Base-by-base conservation (phyloP, 2,797 vertebrate species). In the Peromyscus attwateri region DNA sequence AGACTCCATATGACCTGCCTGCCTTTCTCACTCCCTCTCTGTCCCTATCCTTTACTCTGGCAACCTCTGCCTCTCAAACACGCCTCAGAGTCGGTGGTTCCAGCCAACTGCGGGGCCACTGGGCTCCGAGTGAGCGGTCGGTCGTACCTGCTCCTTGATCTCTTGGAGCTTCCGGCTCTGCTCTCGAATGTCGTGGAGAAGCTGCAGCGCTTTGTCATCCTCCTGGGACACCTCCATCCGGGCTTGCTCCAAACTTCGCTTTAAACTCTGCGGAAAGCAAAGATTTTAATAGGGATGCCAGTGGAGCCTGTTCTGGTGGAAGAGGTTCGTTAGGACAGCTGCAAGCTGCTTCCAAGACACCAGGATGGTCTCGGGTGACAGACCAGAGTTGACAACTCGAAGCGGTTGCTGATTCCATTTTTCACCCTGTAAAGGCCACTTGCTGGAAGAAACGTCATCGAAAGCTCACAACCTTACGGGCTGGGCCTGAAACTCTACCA, bases 101-200 rank as follows among this genome's bases (percentile, higher is more conserved):
- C 12, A 57, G 89, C 0, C 34, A 40, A 96, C 93, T 11, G 27
- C 81, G 46, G 17, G 93, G 68, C 93, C 16, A 17, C 92, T 60
- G 83, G 93, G 82, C 89, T 98, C 87, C 46, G 0, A 68, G 97
- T 57, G 43, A 96, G 96, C 77, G 89, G 94, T 70, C 98, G 88
- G 94, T 70, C 98, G 94, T 98, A 99, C 99, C 99, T 99, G 99
- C 98, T 99, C 99, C 98, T 99, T 99, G 98, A 99, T 99, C 98
- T 99, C 99, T 95, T 99, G 99, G 95, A 99, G 99, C 98, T 99
- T 99, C 99, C 99, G 99, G 98, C 99, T 99, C 98, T 99, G 99
- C 98, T 99, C 99, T 97, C 99, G 98, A 98, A 99, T 99, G 98
- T 99, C 99, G 83, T 99, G 99, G 95, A 99, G 99, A 94, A 99